Percentiles rank a stretch among this genome's conserved stretches.
Conservation (phyloP, 2,113 vertebrate species). For the Ceyx cyanopectus region DNA sequence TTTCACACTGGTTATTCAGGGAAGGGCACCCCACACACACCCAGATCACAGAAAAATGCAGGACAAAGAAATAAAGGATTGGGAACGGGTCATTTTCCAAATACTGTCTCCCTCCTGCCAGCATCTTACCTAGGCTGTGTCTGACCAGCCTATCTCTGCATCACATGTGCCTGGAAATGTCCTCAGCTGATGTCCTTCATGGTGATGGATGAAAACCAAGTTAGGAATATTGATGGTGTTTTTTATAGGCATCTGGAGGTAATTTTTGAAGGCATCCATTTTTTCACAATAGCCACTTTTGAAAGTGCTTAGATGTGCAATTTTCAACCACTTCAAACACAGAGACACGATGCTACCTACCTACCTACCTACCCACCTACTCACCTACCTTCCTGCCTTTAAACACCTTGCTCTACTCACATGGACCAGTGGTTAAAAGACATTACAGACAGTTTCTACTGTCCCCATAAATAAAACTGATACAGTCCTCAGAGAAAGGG, state of each 20-base stretch:
- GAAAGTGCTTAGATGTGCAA: background rate
- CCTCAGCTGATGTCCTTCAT: rapidly evolving
- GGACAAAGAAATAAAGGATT: background rate
- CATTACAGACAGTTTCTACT: background rate
- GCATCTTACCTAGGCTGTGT: background rate
- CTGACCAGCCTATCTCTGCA: background rate
- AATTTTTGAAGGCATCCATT: background rate
- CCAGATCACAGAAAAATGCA: background rate
- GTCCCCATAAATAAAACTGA: background rate
- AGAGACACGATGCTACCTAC: background rate
- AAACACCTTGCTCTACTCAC: background rate
- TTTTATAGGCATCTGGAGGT: background rate
- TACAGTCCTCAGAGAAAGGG: background rate
- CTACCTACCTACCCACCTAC: background rate
- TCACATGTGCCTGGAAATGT: background rate
- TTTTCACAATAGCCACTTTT: background rate
- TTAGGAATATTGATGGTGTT: background rate
- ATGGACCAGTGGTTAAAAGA: background rate
- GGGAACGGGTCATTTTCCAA: background rate
- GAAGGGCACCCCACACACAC: background rate
- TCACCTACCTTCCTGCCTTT: background rate
- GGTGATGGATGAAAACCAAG: background rate
- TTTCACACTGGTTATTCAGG: background rate
- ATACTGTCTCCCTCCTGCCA: background rate
- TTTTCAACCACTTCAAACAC: background rate